These are phyloP conservation scores for Metallyticus violacea DNA, from an alignment of 2,888 invertebrate genomes.

Conservation along the genomic window DNA sequence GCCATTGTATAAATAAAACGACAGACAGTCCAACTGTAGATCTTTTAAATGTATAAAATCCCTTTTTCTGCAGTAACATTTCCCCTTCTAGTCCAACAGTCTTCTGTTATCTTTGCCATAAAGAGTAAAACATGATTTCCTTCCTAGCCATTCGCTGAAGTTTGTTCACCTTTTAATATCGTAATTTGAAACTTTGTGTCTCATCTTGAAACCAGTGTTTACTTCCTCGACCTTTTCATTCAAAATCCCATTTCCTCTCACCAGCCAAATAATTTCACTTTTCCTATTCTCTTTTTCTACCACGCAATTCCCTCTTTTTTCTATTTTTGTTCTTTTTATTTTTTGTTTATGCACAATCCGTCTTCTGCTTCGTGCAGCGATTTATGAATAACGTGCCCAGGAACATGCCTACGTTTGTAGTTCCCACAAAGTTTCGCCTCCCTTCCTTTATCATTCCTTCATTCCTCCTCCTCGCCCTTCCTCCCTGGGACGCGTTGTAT, in stretches of 20 bases:
- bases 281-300: neutral
- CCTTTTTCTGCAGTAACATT: too few species aligned
- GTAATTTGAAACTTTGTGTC: neutral
- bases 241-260: neutral
- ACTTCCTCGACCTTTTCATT: neutral
- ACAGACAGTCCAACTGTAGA: too few species aligned
- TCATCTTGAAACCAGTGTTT: neutral
- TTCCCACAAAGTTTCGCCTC: neutral
- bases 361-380: neutral
- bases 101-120: too few species aligned
- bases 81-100: too few species aligned
- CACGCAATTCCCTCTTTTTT: neutral
- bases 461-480: neutral
- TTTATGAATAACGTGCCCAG: neutral
- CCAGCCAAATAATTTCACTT: neutral
- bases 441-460: neutral
- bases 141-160: neutral
- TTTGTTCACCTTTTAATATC: neutral
- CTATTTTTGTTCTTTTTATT: neutral
- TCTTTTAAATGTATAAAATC: too few species aligned
- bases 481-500: too few species aligned
- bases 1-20: too few species aligned
- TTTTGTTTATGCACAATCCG: neutral
- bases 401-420: neutral
- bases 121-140: neutral